Base-by-base conservation (phyloP, 1,140 invertebrate species). In the Cylas formicarius region DNA sequence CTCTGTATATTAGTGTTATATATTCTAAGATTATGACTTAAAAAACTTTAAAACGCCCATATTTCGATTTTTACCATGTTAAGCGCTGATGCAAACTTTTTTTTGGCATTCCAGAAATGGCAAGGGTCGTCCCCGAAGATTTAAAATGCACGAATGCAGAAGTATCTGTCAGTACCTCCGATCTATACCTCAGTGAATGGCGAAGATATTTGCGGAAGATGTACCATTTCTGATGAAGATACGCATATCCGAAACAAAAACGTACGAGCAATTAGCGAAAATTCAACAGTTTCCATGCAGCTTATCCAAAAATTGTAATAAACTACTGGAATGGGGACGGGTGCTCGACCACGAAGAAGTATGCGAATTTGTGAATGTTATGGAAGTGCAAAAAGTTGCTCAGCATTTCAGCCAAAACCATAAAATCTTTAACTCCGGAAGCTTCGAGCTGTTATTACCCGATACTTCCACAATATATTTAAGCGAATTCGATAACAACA, bases 111-210 rank as follows among this genome's bases (percentile, higher is more conserved):
- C n/a, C n/a, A n/a, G n/a, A n/a, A n/a, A n/a, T n/a, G n/a, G n/a
- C n/a, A n/a, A n/a, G n/a, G n/a, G n/a, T n/a, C n/a, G n/a, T n/a
- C n/a, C n/a, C n/a, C n/a, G n/a, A n/a, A n/a, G n/a, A n/a, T n/a
- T n/a, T n/a, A n/a, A n/a, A n/a, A n/a, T n/a, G n/a, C n/a, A n/a
- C n/a, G n/a, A n/a, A n/a, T n/a, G n/a, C n/a, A 38, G 9, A 38
- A 38, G 17, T 38, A 38, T 23, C 20, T 38, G 9, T 38, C 35
- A 23, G 35, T 38, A 10, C 35, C 35, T 14, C 35, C 35, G 9
- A 38, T 38, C 17, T 23, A 22, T 24, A 23, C 17, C 6, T n/a
- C 17, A 6, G 4, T 14, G 4, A 9, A 18, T 1, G 33, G 6
- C 10, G 13, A 16, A 18, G 27, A 38, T 13, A 38, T 22, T 8